Evolutionary conservation across 1,140 invertebrate genomes (phyloP).

Genomic region (Zaprionus vittiger): DNA sequence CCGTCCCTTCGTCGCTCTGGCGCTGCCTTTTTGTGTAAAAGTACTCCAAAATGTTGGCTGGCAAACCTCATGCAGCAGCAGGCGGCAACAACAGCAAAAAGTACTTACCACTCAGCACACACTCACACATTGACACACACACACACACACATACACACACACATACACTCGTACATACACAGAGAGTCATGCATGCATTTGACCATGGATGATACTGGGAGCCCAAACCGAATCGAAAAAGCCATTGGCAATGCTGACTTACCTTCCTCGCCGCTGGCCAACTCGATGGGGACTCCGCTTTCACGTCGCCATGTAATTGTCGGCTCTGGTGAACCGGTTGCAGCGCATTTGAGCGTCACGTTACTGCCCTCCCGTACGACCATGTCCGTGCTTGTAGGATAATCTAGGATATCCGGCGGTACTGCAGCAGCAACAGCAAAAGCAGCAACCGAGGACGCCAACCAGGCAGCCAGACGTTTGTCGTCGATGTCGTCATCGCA

Average conservation of each 20-base stretch:
- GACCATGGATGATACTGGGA: conserved; percentile 28
- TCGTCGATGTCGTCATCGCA: conserved; percentile 35
- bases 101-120: conserved; percentile 70
- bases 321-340: conserved; percentile 92
- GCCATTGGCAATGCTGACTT: conserved; percentile 57
- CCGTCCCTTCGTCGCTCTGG: not conserved
- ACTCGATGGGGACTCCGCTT: conserved; percentile 88
- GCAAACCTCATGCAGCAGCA: conserved; percentile 53
- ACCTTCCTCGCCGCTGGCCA: conserved; percentile 84
- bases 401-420: conserved; percentile 94
- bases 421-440: conserved; percentile 86
- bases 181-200: conserved; percentile 38
- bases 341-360: conserved; percentile 93
- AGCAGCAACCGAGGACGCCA: conserved; percentile 53
- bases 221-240: conserved; percentile 25
- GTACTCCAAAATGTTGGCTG: conserved; percentile 78
- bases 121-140: not conserved
- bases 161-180: conserved; percentile 9
- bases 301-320: conserved; percentile 94
- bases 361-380: conserved; percentile 94
- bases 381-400: conserved; percentile 94
- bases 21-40: conserved; percentile 77
- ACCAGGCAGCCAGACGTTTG: conserved; percentile 60
- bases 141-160: not conserved
- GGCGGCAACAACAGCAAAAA: conserved; percentile 69